Percentiles rank a stretch among this genome's conserved stretches.
These are phyloP conservation scores for Progne subis DNA, from an alignment of 2,113 vertebrate genomes.

Conservation along the genomic window DNA sequence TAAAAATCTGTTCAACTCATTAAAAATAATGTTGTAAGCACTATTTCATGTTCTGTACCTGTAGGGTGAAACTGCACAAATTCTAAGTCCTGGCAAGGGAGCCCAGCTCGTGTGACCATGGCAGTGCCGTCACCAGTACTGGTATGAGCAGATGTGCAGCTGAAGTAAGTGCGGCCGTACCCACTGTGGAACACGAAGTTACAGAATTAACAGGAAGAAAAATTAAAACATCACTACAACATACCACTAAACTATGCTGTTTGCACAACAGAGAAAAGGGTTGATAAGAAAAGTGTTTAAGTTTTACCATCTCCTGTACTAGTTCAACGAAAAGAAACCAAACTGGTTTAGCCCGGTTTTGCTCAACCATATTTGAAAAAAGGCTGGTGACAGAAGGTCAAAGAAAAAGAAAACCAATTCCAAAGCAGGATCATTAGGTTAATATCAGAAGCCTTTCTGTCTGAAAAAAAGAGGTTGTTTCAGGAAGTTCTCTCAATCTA, in stretches of 20 bases:
- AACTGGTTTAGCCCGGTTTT: background rate
- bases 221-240: background rate
- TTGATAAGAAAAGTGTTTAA: background rate
- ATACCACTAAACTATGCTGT: background rate
- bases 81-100: constrained; percentile 96
- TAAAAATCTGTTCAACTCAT: background rate
- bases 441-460: background rate
- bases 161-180: constrained; percentile 94
- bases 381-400: background rate
- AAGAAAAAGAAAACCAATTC: background rate
- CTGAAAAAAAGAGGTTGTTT: background rate
- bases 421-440: background rate
- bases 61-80: constrained; percentile 99
- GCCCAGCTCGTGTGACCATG: constrained; percentile 93
- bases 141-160: constrained; percentile 97
- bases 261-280: background rate
- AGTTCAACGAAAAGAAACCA: background rate
- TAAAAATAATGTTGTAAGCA: background rate
- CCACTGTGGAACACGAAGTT: constrained; percentile 75
- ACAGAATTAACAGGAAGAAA: background rate
- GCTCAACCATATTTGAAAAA: background rate
- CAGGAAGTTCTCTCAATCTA: background rate
- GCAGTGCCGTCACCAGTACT: constrained; percentile 93
- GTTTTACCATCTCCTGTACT: background rate
- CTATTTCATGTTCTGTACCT: constrained; percentile 73